Conservation (phyloP, 2,888 invertebrate genomes). For the Hirtodrosophila confusa region DNA sequence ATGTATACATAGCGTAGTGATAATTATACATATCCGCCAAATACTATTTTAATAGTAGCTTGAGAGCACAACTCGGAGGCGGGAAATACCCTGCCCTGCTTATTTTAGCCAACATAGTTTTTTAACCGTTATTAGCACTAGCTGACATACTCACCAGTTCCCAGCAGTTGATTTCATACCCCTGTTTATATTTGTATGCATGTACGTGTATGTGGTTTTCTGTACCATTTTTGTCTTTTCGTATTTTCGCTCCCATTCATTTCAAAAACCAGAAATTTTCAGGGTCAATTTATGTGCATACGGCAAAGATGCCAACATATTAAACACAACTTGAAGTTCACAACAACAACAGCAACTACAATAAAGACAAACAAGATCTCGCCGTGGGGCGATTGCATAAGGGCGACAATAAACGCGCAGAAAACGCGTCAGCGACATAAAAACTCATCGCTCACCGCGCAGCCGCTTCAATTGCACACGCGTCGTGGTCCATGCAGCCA, state of each 20-base stretch:
- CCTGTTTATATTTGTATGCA: conserved; percentile 1
- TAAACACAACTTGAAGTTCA: conserved; percentile 44
- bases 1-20: background rate
- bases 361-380: conserved; percentile 53
- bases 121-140: conserved; percentile 30
- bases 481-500: conserved; percentile 48
- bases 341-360: conserved; percentile 22
- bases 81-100: conserved; percentile 19
- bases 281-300: conserved; percentile 74
- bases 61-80: conserved; percentile 2
- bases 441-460: conserved; percentile 52
- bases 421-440: conserved; percentile 59
- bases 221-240: conserved; percentile 39
- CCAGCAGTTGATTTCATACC: conserved; percentile 1
- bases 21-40: background rate
- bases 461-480: conserved; percentile 71
- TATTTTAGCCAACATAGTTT: conserved; percentile 15
- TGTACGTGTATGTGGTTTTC: conserved; percentile 3
- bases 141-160: conserved; percentile 5
- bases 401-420: conserved; percentile 47
- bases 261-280: conserved; percentile 80
- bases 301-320: conserved; percentile 42
- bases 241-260: conserved; percentile 52
- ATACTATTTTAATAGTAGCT: too few species aligned
- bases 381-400: conserved; percentile 71